These are phyloP conservation scores for Chloroclystis v-ata DNA, from an alignment of 2,888 invertebrate genomes.

Conservation along the genomic window DNA sequence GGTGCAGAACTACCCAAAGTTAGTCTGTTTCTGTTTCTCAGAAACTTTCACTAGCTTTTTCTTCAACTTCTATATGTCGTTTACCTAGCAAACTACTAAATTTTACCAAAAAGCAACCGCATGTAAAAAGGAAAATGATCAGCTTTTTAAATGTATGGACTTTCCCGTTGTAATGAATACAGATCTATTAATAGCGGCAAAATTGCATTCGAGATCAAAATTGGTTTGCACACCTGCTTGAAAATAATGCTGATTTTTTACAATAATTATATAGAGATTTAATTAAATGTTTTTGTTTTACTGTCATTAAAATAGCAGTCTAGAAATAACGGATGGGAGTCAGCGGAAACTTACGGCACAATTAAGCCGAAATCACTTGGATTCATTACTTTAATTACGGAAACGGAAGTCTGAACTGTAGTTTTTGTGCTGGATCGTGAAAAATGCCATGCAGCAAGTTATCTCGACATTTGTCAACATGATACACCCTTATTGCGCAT, in stretches of 20 bases:
- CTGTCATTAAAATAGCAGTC: slow-evolving; percentile 25
- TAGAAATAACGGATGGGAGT: slow-evolving; percentile 45
- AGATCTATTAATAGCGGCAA: no score
- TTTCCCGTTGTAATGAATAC: no score
- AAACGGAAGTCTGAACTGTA: slow-evolving; percentile 63
- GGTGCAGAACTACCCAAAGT: slow-evolving; percentile 5
- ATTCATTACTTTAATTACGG: slow-evolving; percentile 74
- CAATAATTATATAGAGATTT: slow-evolving; percentile 17
- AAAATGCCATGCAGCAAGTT: slow-evolving; percentile 46
- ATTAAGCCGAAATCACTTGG: slow-evolving; percentile 67
- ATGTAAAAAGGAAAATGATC: no score
- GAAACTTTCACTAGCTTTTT: no score
- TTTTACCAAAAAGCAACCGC: no score
- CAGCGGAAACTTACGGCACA: slow-evolving; percentile 60
- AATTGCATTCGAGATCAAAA: no score
- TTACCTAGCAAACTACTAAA: no score
- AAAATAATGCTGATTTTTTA: no score
- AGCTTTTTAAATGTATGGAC: no score
- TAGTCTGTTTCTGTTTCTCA: neutral
- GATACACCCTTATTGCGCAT: slow-evolving; percentile 27
- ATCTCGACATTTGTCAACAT: slow-evolving; percentile 32
- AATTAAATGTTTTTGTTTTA: no score
- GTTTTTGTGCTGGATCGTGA: slow-evolving; percentile 41
- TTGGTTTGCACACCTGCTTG: no score
- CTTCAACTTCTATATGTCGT: no score